These are phyloP conservation scores for Siderastrea radians DNA, from an alignment of 92 coral and sea anemone genomes.

Conservation along the genomic window DNA sequence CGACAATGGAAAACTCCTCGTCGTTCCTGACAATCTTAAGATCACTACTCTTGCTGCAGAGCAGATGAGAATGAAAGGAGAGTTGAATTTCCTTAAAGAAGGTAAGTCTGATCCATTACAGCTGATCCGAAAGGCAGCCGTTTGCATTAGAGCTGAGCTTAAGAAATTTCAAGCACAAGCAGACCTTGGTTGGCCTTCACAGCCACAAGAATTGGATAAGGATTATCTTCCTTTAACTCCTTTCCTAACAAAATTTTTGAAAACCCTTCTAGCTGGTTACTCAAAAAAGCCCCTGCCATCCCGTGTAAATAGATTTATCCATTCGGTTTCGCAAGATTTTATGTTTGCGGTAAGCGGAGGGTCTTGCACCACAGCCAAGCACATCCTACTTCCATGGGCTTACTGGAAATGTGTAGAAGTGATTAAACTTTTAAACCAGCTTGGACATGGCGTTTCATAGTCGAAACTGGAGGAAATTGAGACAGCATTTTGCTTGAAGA, in stretches of 20 bases:
- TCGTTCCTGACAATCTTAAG: not conserved
- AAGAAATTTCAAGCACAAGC: slow-evolving; percentile 26
- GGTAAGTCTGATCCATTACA: slow-evolving; percentile 40
- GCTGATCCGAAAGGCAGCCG: slow-evolving; percentile 38
- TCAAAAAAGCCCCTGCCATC: slow-evolving; percentile 11
- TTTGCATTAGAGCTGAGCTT: slow-evolving; percentile 25
- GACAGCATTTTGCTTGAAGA: slow-evolving; percentile 74
- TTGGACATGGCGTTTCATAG: slow-evolving; percentile 28
- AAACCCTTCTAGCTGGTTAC: slow-evolving; percentile 32
- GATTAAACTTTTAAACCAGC: slow-evolving; percentile 57
- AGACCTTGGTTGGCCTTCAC: slow-evolving; percentile 49
- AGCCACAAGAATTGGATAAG: slow-evolving; percentile 40
- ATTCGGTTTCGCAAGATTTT: slow-evolving; percentile 51
- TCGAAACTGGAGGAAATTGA: not conserved
- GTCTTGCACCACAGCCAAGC: slow-evolving; percentile 32
- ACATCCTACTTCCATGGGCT: slow-evolving; percentile 48
- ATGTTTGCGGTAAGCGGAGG: slow-evolving; percentile 61
- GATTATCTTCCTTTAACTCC: slow-evolving; percentile 33
- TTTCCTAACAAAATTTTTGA: slow-evolving; percentile 16
- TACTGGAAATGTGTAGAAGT: slow-evolving; percentile 46
- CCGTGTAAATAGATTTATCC: not conserved
- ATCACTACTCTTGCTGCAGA: slow-evolving; percentile 12
- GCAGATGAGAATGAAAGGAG: slow-evolving; percentile 14
- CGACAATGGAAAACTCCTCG: not conserved
- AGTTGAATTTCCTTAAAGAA: slow-evolving; percentile 11